Evolutionary conservation across 1,140 invertebrate genomes (phyloP), one percentile per base, ranked within the genome.

Genomic region (Anastrepha obliqua): DNA sequence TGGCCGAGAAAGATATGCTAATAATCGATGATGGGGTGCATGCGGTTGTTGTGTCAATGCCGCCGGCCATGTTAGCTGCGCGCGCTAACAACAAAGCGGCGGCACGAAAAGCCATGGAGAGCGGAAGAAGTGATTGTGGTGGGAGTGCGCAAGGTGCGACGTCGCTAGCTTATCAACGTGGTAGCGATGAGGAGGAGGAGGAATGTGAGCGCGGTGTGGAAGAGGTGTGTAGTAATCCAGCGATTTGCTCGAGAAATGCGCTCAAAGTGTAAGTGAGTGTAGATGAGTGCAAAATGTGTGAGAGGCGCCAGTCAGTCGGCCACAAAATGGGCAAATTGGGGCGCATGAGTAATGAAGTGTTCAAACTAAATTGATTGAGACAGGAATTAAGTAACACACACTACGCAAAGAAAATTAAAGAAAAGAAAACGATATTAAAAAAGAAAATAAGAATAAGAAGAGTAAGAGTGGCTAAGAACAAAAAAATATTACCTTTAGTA

Each of bases 1-100:
- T 74, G 20, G 59, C 87, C 17, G 89, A 89, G 59, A 89, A 89
- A 58, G 44, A 67, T 11, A 85, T 85, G 20, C 86, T 89, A 13
- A 85, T 89, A 6, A 58, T 13, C 15, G 88, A 88, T 15, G 87
- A 88, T 6, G 62, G 9, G 2, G 47, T 42, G 9, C 60, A 81
- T n/a, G 70, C 44, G 9, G 67, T 64, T 6, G 78, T 64, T 8
- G 39, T 59, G 3, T 59, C 78, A 2, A 11, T 58, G 70, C 8
- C 86, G 39, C 65, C 67, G 3, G 58, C 85, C 11, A 42, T 58
- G 39, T 29, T 65, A 62, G 85, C 64, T 5, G 47, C 42, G 64
- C n/a, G 64, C 2, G 51, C 70, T n/a, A 81, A 65, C 7, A 78
- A 67, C 29, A 86, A 65, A 17, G 60, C 42, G 65, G 58, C 86